Evolutionary conservation across 2,888 invertebrate species (phyloP), one percentile per base, ranked within the genome.

Genomic region (Cosmopolites sordidus): DNA sequence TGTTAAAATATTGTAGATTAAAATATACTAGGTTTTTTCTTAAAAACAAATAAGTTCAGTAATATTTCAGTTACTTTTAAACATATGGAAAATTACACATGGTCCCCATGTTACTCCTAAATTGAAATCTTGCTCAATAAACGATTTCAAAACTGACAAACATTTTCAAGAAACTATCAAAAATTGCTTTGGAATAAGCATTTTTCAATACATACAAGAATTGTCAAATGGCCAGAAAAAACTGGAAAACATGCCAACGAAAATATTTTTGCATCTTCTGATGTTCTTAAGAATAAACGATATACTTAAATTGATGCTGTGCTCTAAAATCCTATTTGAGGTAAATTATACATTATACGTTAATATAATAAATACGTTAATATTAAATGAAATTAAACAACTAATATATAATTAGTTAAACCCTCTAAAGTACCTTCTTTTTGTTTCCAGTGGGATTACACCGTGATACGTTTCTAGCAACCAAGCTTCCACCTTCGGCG

Each of bases 111-210:
- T 38, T 3, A 47, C 37, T 6, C 64, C 64, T 4, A 64, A 54
- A 43, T 58, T 58, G 43, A 58, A 49, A 51, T 46, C 48, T 1
- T 57, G 50, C 16, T 40, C 29, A 9, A n/a, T 61, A 8, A 62
- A 64, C 12, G 67, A 71, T 18, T 64, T 71, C 38, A 39, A 52
- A 15, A 41, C 61, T 1, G 66, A 69, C 45, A 65, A 60, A 44
- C 44, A 51, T 12, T 52, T 66, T 3, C 67, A 67, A 48, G 61
- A 62, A 33, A 67, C 70, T 53, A 60, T 70, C 14, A 55, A 58
- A 33, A 57, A 58, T n/a, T 48, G 66, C 11, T 71, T 69, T 51
- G 70, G 70, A 0, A 17, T 48, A 0, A 63, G 63, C 22, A 61
- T 62, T 2, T 41, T 45, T 33, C 57, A 60, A 16, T 64, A 62